These are phyloP conservation scores for Empis livida DNA, from an alignment of 2,888 invertebrate species.

Conservation along the genomic window DNA sequence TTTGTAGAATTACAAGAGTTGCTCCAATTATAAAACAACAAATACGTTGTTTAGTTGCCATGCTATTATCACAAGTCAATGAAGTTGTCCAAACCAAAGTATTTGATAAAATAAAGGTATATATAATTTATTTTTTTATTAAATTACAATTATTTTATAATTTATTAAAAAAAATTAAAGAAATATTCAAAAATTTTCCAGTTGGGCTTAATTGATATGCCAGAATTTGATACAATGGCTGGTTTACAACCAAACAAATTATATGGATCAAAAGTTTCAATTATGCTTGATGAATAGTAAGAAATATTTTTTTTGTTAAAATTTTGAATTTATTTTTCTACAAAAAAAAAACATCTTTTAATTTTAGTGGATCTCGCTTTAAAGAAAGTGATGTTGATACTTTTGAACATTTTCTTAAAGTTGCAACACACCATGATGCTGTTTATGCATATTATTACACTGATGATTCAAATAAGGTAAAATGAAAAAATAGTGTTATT, in stretches of 20 bases:
- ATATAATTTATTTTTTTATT: too few species aligned
- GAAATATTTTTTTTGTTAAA: conserved; percentile 5
- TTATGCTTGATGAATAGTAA: conserved; percentile 31
- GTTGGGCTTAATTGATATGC: conserved; percentile 25
- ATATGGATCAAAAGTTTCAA: conserved; percentile 30
- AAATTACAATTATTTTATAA: too few species aligned
- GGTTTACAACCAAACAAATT: conserved; percentile 27
- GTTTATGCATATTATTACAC: conserved; percentile 81
- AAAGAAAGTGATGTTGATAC: conserved; percentile 42
- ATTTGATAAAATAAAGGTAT: conserved; percentile 28
- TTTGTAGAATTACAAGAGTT: conserved; percentile 25
- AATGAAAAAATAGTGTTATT: background rate
- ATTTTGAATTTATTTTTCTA: background rate
- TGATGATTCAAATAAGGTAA: conserved; percentile 71
- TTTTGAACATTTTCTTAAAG: conserved; percentile 58
- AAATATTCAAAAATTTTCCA: conserved; percentile 9
- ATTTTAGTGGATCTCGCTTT: conserved; percentile 26
- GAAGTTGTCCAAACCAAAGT: conserved; percentile 27
- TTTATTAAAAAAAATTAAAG: background rate
- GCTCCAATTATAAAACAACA: conserved; percentile 31
- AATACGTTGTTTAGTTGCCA: conserved; percentile 43
- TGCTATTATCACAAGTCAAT: conserved; percentile 46
- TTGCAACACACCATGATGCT: conserved; percentile 76
- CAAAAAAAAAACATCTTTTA: too few species aligned
- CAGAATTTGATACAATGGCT: conserved; percentile 32